Conservation (phyloP, 2,888 invertebrate genomes). For the Lissocephala sabroskyi region DNA sequence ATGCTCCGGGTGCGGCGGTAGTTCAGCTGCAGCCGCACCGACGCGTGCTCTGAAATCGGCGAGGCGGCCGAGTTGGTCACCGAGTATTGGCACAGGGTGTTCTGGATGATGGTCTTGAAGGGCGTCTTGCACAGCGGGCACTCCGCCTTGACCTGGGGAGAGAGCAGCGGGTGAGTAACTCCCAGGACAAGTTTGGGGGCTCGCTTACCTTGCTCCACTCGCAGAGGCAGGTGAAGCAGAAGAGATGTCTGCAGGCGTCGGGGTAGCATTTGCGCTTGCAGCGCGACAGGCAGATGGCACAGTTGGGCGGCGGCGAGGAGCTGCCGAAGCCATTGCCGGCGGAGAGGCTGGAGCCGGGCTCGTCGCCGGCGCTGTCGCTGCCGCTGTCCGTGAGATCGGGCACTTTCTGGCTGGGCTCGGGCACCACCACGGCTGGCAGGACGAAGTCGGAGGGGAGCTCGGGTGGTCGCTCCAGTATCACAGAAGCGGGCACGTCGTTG, state of each 20-base stretch:
- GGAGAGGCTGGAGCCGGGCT: constrained; percentile 25
- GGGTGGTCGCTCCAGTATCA: constrained; percentile 43
- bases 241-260: constrained; percentile 93
- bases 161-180: too few relatives aligned
- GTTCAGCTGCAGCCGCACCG: constrained; percentile 38
- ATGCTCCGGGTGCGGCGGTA: constrained; percentile 31
- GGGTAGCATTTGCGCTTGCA: constrained; percentile 92
- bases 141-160: constrained; percentile 86
- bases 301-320: constrained; percentile 86
- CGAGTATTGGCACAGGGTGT: constrained; percentile 91
- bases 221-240: constrained; percentile 92
- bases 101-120: constrained; percentile 93
- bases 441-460: too few relatives aligned
- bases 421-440: constrained; percentile 23
- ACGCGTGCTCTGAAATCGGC: constrained; percentile 41
- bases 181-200: background rate
- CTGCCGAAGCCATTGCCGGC: constrained; percentile 40
- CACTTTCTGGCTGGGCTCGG: constrained; percentile 50
- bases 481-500: constrained; percentile 34
- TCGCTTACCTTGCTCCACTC: constrained; percentile 91
- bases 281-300: constrained; percentile 92
- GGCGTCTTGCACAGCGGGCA: constrained; percentile 95
- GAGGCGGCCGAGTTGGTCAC: constrained; percentile 68
- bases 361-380: constrained; percentile 60
- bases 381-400: constrained; percentile 56